Conservation (phyloP, 2,113 vertebrate genomes). For the Pluvianellus socialis region DNA sequence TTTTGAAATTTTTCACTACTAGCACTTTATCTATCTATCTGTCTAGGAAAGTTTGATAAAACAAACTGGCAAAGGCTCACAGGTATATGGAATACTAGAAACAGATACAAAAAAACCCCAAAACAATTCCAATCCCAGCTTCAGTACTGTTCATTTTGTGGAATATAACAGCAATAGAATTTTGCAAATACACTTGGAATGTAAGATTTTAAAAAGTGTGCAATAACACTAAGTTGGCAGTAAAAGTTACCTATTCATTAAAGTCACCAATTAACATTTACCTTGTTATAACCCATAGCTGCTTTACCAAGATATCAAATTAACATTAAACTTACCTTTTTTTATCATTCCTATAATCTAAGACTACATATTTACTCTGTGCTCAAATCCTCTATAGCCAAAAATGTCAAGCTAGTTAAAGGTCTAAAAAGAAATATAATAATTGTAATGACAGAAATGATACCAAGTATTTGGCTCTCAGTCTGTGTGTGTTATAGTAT, state of each 20-base stretch:
- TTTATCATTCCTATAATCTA: background rate
- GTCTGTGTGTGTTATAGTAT: background rate
- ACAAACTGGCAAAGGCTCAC: background rate
- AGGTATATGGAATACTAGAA: background rate
- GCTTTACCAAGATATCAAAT: background rate
- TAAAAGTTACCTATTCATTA: background rate
- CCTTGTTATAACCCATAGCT: background rate
- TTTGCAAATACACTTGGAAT: constrained; percentile 8
- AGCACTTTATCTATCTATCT: background rate
- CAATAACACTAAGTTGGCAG: background rate
- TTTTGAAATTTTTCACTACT: background rate
- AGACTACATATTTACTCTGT: background rate
- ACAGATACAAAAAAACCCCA: background rate
- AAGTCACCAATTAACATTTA: background rate
- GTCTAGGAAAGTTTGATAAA: background rate
- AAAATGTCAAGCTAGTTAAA: constrained; percentile 3
- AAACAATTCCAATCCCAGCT: background rate
- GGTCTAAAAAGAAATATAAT: background rate
- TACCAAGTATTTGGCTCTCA: background rate
- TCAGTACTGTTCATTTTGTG: background rate
- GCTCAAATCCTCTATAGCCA: background rate
- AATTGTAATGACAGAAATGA: background rate
- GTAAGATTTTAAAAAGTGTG: background rate
- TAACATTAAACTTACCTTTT: background rate
- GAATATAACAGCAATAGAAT: background rate